Evolutionary conservation across 1,140 invertebrate species (phyloP).

Genomic region (Vanessa atalanta): DNA sequence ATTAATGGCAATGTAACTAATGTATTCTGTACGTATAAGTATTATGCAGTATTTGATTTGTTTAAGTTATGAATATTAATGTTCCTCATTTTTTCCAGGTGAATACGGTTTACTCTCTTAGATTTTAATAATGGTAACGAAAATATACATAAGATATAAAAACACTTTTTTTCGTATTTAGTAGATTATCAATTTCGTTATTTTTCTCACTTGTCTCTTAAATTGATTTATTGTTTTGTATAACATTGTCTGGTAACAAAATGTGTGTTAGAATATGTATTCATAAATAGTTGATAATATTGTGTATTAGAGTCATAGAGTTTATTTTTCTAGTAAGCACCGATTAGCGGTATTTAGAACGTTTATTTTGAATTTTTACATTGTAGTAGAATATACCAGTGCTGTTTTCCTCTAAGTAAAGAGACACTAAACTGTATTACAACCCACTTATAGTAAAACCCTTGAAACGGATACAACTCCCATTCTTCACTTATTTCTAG

Average conservation of each 20-base stretch:
- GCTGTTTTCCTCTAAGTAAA: slow-evolving; percentile 54
- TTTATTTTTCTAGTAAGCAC: slow-evolving; percentile 58
- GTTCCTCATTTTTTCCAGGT: slow-evolving; percentile 49
- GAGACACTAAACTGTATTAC: slow-evolving; percentile 52
- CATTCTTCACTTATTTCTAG: slow-evolving; percentile 61
- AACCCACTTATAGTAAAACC: slow-evolving; percentile 52
- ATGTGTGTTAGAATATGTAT: slow-evolving; percentile 67
- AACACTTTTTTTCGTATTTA: slow-evolving; percentile 41
- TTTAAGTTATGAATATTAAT: slow-evolving; percentile 2
- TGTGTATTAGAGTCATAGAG: slow-evolving; percentile 65
- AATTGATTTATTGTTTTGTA: slow-evolving; percentile 47
- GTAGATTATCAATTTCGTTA: slow-evolving; percentile 48
- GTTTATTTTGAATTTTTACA: slow-evolving; percentile 62
- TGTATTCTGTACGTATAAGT: neutral
- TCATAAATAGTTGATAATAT: slow-evolving; percentile 48
- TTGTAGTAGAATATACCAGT: slow-evolving; percentile 58
- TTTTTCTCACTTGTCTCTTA: slow-evolving; percentile 59
- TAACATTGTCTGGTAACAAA: slow-evolving; percentile 55
- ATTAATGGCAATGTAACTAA: neutral
- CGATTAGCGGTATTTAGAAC: slow-evolving; percentile 71
- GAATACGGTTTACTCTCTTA: slow-evolving; percentile 42
- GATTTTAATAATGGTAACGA: slow-evolving; percentile 45
- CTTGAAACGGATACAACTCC: slow-evolving; percentile 46
- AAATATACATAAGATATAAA: slow-evolving; percentile 31
- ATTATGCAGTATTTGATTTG: neutral